phyloP scores from a whole-genome alignment of 30 jellyfish, hydroid and myxozoan species.

The Aurelia sp. region DNA sequence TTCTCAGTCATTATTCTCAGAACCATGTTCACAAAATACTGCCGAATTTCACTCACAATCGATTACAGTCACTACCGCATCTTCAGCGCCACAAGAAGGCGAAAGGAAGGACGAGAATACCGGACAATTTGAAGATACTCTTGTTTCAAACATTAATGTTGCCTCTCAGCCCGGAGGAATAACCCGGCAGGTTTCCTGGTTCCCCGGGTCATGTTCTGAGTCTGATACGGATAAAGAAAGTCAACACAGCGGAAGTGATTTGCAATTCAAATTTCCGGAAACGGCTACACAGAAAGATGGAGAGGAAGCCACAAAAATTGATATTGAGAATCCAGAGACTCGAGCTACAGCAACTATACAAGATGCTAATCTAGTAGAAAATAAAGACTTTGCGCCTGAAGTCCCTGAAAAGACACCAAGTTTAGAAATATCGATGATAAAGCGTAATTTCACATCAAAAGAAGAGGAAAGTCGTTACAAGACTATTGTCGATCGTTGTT shows the following conservation, averaged over 20 bases:
- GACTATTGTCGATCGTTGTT: slow-evolving; percentile 67
- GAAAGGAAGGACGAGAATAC: neutral
- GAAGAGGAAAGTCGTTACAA: slow-evolving; percentile 44
- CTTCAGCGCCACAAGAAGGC: neutral
- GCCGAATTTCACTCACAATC: neutral
- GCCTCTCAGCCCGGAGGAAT: no score
- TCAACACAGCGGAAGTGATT: neutral
- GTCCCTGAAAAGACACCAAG: neutral
- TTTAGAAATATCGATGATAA: slow-evolving; percentile 1
- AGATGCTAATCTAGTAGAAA: neutral
- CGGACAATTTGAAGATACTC: neutral
- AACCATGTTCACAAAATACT: neutral
- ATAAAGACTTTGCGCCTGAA: neutral
- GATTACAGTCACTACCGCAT: neutral
- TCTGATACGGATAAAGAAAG: no score
- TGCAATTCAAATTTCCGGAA: slow-evolving; percentile 9
- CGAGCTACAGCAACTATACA: neutral
- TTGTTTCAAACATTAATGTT: no score
- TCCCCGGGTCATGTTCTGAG: no score
- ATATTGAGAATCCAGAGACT: no score
- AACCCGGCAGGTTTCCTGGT: no score
- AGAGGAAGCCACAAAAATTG: neutral
- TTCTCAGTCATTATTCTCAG: slow-evolving; percentile 13
- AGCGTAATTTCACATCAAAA: slow-evolving; percentile 26
- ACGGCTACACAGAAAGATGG: neutral